Evolutionary conservation across 2,113 vertebrate species (phyloP), one percentile per base, ranked within the genome.

Genomic region (Esox niger): DNA sequence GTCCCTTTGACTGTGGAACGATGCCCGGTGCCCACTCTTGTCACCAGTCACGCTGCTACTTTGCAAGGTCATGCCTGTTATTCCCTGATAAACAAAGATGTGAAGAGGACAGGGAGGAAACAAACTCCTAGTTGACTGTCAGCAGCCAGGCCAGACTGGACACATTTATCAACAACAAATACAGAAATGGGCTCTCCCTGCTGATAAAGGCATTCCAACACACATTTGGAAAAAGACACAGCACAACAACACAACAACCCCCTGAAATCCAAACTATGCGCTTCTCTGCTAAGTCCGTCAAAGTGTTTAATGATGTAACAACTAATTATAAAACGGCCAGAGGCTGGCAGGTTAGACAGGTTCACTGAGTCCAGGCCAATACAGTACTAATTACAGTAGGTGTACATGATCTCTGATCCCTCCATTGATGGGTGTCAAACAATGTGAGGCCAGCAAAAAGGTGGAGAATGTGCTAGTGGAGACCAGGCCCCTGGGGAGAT

Each of bases 11-110:
- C 35, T 52, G 38, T 47, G 66, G 61, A 78, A 73, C 47, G 67
- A 15, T 68, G 83, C 78, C 78, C 64, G 26, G 20, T 69, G 78
- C 77, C 80, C 66, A 31, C 62, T 77, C 70, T 70, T 60, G 62
- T 70, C 72, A 72, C 57, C 71, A 68, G 70, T 54, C 76, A 54
- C 30, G 69, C 46, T 56, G 74, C 54, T 80, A 65, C 71, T 79
- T 71, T 75, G 74, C 86, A 87, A 89, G 88, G 89, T 87, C 84
- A 84, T 2, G 83, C 73, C 86, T 88, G 86, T 78, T 86, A 73
- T 82, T 79, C 82, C 75, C 72, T 43, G 84, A 91, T 88, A 90
- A 89, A 88, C 83, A 87, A 69, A 86, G 75, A 75, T 33, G 43
- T 55, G 66, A 21, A 20, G 52, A 79, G 75, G 75, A 79, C 63